phyloP scores from a whole-genome alignment of 2,113 vertebrate genomes.

The Nibea coibor region DNA sequence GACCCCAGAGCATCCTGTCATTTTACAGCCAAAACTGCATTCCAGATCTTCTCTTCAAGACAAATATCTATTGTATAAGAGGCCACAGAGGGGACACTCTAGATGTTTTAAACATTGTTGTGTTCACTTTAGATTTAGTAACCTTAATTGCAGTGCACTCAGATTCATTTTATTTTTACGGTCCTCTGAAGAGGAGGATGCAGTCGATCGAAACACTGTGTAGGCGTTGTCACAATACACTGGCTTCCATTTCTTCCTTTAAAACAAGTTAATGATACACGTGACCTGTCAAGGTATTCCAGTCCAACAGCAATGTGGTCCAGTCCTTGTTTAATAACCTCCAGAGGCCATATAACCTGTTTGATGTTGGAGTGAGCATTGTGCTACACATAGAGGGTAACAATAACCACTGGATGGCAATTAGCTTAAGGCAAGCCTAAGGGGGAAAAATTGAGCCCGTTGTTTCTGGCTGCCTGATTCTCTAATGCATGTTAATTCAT shows the following conservation, averaged over 20 bases:
- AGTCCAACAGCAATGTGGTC: neutral
- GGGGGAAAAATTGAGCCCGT: constrained; percentile 5
- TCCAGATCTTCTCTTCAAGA: constrained; percentile 42
- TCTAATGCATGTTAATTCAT: constrained; percentile 40
- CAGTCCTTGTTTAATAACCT: constrained; percentile 23
- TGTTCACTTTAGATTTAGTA: constrained; percentile 31
- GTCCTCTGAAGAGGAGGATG: constrained; percentile 1
- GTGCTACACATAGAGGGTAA: constrained; percentile 4
- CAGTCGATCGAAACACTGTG: constrained; percentile 4
- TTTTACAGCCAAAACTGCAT: constrained; percentile 48
- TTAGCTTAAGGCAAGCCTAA: constrained; percentile 49
- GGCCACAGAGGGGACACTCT: constrained; percentile 14
- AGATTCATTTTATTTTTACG: constrained; percentile 13
- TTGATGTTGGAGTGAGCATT: constrained; percentile 32
- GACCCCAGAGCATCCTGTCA: constrained; percentile 45
- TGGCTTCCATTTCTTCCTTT: neutral
- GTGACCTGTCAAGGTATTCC: constrained; percentile 19
- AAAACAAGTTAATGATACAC: constrained; percentile 9
- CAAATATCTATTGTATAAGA: constrained; percentile 20
- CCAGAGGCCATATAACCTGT: constrained; percentile 36
- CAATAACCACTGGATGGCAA: constrained; percentile 43
- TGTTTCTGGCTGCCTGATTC: constrained; percentile 42
- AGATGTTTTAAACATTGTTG: constrained; percentile 39
- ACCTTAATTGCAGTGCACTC: constrained; percentile 19
- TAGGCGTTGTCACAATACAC: neutral